Conservation (phyloP, 2,113 vertebrate genomes). For the Piaya cayana region DNA sequence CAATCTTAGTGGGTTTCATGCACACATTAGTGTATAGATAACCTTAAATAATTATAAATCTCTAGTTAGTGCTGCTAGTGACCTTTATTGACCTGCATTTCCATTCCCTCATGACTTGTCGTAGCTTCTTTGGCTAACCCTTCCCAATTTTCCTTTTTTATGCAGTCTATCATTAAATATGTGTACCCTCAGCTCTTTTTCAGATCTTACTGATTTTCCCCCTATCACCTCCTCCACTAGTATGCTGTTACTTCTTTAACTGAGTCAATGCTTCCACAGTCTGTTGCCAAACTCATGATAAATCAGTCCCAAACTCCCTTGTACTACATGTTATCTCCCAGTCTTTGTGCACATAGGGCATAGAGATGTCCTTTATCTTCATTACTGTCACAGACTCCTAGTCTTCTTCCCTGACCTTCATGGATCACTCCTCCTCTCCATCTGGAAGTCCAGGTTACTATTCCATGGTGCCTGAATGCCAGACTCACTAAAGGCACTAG, state of each 20-base stretch:
- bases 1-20: neutral
- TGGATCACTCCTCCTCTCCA: neutral
- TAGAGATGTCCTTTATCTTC: neutral
- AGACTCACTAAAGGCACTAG: neutral
- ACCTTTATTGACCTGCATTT: neutral
- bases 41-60: neutral
- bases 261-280: conserved; percentile 9
- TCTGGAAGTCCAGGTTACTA: neutral
- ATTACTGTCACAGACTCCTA: neutral
- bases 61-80: neutral
- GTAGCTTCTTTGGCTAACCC: neutral
- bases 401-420: neutral
- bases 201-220: neutral
- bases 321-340: neutral
- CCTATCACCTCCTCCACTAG: conserved; percentile 18
- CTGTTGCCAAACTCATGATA: neutral
- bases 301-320: neutral
- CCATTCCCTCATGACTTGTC: neutral
- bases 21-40: neutral
- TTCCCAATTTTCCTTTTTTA: neutral
- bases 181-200: neutral
- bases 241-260: conserved; percentile 32
- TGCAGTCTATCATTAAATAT: neutral
- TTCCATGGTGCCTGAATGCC: neutral
- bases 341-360: neutral